phyloP scores from a whole-genome alignment of 2,888 invertebrate species.

The Automeris io region DNA sequence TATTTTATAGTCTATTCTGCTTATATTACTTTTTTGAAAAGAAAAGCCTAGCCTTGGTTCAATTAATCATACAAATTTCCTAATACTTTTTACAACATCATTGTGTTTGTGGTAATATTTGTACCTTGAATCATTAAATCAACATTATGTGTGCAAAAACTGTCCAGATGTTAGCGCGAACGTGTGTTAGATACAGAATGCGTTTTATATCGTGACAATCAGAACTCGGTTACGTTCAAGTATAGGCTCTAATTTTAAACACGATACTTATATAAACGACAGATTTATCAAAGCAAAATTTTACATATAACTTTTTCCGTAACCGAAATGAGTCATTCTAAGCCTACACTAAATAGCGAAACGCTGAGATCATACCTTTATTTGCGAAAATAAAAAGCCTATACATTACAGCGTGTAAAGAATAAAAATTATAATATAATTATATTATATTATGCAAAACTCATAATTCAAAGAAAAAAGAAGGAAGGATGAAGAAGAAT shows the following conservation, averaged over 20 bases:
- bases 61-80: no score
- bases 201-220: not conserved
- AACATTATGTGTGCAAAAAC: constrained; percentile 2
- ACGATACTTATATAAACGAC: not conserved
- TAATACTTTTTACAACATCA: no score
- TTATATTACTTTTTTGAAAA: no score
- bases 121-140: not conserved
- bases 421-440: not conserved
- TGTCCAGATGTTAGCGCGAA: not conserved
- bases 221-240: not conserved
- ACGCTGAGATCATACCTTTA: constrained; percentile 56
- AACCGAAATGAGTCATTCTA: constrained; percentile 31
- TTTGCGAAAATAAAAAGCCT: constrained; percentile 29
- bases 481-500: not conserved
- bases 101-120: not conserved
- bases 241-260: not conserved
- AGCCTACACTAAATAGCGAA: constrained; percentile 42
- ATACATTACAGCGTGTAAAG: constrained; percentile 10
- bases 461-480: not conserved
- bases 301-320: constrained; percentile 18
- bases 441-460: not conserved
- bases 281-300: not conserved
- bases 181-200: constrained; percentile 2
- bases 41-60: no score
- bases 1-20: no score